Conservation (phyloP, 1,140 invertebrate species). For the Lucilia sericata region DNA sequence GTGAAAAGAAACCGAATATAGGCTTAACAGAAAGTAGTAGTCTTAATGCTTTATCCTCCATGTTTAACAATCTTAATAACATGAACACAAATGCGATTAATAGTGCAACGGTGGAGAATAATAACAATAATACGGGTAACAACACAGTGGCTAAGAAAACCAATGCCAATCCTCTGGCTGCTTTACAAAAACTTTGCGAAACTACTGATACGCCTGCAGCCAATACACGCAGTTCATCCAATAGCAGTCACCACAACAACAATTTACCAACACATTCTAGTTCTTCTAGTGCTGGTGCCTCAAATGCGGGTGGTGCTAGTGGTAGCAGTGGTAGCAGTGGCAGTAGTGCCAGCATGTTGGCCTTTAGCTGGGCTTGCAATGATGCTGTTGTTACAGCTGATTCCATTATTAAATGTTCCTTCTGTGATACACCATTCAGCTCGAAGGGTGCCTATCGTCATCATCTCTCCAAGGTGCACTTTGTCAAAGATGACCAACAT, state of each 20-base stretch:
- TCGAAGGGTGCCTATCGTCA: conserved; percentile 97
- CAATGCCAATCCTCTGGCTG: conserved; percentile 89
- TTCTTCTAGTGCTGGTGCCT: conserved; percentile 64
- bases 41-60: conserved; percentile 86
- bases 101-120: conserved; percentile 62
- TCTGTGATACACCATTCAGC: conserved; percentile 96
- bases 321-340: conserved; percentile 67
- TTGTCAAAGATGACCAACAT: conserved; percentile 91
- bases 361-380: conserved; percentile 94
- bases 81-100: conserved; percentile 61
- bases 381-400: conserved; percentile 86
- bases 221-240: conserved; percentile 55
- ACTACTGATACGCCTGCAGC: conserved; percentile 79
- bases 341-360: conserved; percentile 81
- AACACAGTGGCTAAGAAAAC: conserved; percentile 70
- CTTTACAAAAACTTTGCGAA: conserved; percentile 93
- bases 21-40: conserved; percentile 71
- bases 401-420: conserved; percentile 94
- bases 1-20: not conserved
- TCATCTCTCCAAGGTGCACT: conserved; percentile 96
- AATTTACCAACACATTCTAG: conserved; percentile 41
- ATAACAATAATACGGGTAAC: conserved; percentile 45
- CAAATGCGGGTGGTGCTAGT: conserved; percentile 56
- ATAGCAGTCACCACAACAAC: conserved; percentile 43
- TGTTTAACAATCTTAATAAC: conserved; percentile 86